phyloP scores from a whole-genome alignment of 2,797 vertebrate species.

The Prunella strophiata region DNA sequence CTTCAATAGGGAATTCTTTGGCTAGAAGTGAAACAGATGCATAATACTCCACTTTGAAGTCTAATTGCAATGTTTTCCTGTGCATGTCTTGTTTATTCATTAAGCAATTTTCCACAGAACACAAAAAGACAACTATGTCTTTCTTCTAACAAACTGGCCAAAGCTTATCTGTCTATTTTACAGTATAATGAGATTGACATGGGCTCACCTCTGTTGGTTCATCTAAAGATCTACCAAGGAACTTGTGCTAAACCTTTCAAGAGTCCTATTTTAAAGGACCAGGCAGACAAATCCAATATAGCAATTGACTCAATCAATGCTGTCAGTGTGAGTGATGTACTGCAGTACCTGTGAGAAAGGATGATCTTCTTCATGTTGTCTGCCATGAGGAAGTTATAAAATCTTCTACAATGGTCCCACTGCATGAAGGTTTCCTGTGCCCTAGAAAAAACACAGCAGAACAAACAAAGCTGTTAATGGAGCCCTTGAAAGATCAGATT shows the following conservation, averaged over 20 bases:
- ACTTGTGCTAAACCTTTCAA: neutral
- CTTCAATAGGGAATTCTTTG: slow-evolving; percentile 56
- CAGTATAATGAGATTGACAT: neutral
- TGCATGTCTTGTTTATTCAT: neutral
- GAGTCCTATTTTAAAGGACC: neutral
- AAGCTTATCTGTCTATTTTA: neutral
- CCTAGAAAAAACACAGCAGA: slow-evolving; percentile 69
- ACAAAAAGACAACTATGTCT: neutral
- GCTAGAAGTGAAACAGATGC: slow-evolving; percentile 60
- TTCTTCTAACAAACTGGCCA: neutral
- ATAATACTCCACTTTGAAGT: slow-evolving; percentile 33
- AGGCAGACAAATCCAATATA: neutral
- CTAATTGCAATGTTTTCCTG: neutral
- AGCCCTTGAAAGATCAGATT: neutral
- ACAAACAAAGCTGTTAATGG: slow-evolving; percentile 16
- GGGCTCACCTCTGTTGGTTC: neutral
- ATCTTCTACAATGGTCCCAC: slow-evolving; percentile 96
- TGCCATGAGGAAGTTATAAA: slow-evolving; percentile 99
- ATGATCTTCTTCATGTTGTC: slow-evolving; percentile 99
- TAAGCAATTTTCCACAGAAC: neutral
- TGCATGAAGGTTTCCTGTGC: slow-evolving; percentile 98
- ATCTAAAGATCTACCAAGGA: neutral
- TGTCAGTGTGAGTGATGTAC: neutral
- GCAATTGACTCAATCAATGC: neutral
- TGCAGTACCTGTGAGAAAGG: slow-evolving; percentile 91